Evolutionary conservation across 2,888 invertebrate genomes (phyloP), one percentile per base, ranked within the genome.

Genomic region (Perizoma flavofasciatum): DNA sequence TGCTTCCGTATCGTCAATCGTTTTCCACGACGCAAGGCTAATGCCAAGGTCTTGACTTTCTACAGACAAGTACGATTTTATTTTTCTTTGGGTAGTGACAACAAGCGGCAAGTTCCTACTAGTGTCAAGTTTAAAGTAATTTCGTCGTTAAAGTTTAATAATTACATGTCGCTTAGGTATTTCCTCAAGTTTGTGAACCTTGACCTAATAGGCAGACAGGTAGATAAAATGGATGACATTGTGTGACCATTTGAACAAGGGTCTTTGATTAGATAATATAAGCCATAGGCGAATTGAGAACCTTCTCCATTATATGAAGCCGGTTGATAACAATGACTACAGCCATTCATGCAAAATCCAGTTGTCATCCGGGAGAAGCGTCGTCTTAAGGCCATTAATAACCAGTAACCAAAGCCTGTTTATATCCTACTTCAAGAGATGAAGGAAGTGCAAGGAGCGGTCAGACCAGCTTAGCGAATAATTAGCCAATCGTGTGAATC

Each of bases 41-140:
- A 82, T 86, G 90, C 85, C 89, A 89, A 90, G 90, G 89, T 85
- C 88, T 83, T 68, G 72, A 82, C 89, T 89, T 90, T 90, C 89
- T 86, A 87, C 72, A 71, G 71, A 71, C 65, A 56, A 55, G 49
- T 45, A 37, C 51, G 9, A 41, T 50, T 50, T 58, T 61, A 48
- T 56, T 51, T 50, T 48, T 62, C 44, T 33, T 54, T 60, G 54
- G 53, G 60, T 61, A 56, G 22, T 49, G 22, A 5, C 32, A 50
- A 50, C 49, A 59, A 41, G 40, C 32, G 33, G 41, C 34, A 55
- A 22, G 22, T 22, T 22, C 22, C 22, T 22, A 22, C 22, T 22
- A 22, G 22, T 22, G 22, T 22, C 22, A 22, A 2, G 22, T 22
- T 22, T 22, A 22, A 22, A 22, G 22, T 22, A 2, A 22, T 22